Evolutionary conservation across 2,888 invertebrate genomes (phyloP).

Genomic region (Osmoderma eremita): DNA sequence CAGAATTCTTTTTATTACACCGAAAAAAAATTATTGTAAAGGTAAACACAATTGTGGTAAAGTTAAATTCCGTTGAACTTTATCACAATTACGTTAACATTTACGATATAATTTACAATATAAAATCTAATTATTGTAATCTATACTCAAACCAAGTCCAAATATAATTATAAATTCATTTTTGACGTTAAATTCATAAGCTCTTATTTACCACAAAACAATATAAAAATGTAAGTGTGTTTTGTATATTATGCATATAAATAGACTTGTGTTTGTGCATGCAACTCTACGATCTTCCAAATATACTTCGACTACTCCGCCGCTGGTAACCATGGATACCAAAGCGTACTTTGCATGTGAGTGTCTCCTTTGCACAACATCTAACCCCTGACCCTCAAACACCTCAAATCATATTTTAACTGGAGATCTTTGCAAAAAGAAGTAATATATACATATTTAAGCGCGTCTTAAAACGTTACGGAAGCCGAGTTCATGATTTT

Average conservation of each 20-base stretch:
- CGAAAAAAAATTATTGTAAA: not conserved
- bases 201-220: not conserved
- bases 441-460: not conserved
- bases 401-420: not conserved
- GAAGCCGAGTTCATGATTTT: too few species aligned
- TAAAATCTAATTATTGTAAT: too few species aligned
- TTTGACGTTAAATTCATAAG: too few species aligned
- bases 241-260: conserved; percentile 48
- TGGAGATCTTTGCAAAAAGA: not conserved
- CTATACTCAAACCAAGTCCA: too few species aligned
- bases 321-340: conserved; percentile 49
- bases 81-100: too few species aligned
- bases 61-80: too few species aligned
- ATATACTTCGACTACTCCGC: too few species aligned
- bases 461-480: not conserved
- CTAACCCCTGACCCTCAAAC: conserved; percentile 34
- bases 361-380: conserved; percentile 45
- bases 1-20: conserved; percentile 50
- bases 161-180: too few species aligned
- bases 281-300: conserved; percentile 48
- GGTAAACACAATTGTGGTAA: too few species aligned
- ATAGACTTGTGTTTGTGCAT: conserved; percentile 49
- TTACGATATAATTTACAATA: too few species aligned
- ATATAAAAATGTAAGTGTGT: conserved; percentile 51
- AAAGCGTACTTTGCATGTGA: conserved; percentile 49